Evolutionary conservation across 2,113 vertebrate genomes (phyloP).

Genomic region (Macquaria ambigua): DNA sequence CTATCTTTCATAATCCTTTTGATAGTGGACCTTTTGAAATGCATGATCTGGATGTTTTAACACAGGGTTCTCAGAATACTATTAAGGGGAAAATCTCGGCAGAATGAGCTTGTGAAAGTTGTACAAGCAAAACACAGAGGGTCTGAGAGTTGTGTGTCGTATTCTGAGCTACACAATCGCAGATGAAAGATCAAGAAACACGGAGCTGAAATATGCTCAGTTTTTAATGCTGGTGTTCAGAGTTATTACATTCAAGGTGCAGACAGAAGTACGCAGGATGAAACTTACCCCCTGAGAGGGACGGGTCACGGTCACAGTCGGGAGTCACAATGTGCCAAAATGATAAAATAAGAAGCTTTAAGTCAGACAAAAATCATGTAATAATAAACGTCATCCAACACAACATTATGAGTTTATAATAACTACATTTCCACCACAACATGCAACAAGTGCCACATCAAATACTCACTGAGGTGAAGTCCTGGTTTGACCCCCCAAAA

Average conservation of each 20-base stretch:
- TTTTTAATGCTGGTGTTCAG: background rate
- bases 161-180: background rate
- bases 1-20: conserved; percentile 89
- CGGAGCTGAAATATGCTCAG: background rate
- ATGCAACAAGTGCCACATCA: background rate
- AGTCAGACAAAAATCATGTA: background rate
- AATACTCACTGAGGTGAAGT: conserved; percentile 87
- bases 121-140: conserved; percentile 29
- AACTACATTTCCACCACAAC: background rate
- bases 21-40: conserved; percentile 87
- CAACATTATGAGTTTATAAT: background rate
- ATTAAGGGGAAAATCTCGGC: conserved; percentile 49
- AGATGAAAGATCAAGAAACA: background rate
- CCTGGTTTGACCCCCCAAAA: conserved; percentile 65
- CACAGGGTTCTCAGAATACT: conserved; percentile 67
- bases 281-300: conserved; percentile 81
- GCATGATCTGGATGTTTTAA: conserved; percentile 82
- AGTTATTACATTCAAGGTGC: background rate
- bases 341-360: conserved; percentile 20
- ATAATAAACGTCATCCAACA: background rate
- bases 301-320: conserved; percentile 34
- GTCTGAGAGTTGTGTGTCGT: background rate
- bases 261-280: background rate
- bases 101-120: conserved; percentile 59
- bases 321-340: conserved; percentile 11